Percentiles rank a stretch among this genome's conserved stretches.
Conservation (phyloP, 2,888 invertebrate genomes). For the Bugula neritina region DNA sequence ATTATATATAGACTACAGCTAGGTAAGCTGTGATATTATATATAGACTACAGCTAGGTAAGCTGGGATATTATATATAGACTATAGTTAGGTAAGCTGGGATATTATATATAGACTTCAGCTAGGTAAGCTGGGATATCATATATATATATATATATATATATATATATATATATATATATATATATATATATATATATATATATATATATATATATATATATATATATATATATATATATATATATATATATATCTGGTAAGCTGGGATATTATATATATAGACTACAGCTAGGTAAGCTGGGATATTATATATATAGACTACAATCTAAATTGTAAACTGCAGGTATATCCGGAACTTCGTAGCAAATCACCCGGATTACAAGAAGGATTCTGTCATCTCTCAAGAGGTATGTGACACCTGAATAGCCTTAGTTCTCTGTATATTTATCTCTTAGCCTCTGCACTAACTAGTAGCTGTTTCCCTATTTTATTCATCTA, state of each 20-base stretch:
- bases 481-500: background rate
- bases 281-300: too few species aligned
- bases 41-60: background rate
- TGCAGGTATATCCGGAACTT: slow-evolving; percentile 79
- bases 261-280: too few species aligned
- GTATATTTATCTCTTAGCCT: too few species aligned
- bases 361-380: slow-evolving; percentile 78
- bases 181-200: slow-evolving; percentile 29
- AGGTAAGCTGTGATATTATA: background rate
- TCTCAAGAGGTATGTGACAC: slow-evolving; percentile 54
- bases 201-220: slow-evolving; percentile 28
- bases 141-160: slow-evolving; percentile 27
- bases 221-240: too few species aligned
- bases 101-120: too few species aligned
- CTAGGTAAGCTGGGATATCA: background rate
- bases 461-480: background rate
- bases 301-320: background rate
- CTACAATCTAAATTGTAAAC: background rate
- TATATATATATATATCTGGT: too few species aligned
- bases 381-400: slow-evolving; percentile 84
- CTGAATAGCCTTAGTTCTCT: too few species aligned
- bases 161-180: background rate
- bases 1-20: background rate
- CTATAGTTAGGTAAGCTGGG: background rate
- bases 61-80: background rate